These are phyloP conservation scores for Artemisiospiza belli DNA, from an alignment of 2,113 vertebrate species.

Conservation along the genomic window DNA sequence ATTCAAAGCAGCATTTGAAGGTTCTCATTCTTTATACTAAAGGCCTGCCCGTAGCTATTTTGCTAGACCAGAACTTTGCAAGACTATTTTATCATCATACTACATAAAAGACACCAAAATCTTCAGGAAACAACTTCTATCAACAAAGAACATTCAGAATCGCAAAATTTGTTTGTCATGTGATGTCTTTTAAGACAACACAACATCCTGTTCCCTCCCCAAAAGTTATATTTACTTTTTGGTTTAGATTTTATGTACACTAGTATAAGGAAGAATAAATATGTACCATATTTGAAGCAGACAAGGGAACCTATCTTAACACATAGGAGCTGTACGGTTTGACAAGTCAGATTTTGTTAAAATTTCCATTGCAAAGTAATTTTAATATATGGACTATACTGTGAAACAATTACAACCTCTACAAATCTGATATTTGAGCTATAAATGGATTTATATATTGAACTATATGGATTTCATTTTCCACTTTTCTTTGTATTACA, in stretches of 20 bases:
- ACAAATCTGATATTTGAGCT: not conserved
- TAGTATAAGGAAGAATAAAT: not conserved
- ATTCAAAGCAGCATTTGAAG: conserved; percentile 18
- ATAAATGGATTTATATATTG: not conserved
- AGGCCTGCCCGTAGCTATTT: not conserved
- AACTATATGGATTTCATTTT: not conserved
- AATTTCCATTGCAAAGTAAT: not conserved
- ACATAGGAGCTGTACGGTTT: not conserved
- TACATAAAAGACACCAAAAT: not conserved
- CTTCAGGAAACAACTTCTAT: not conserved
- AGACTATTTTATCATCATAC: not conserved
- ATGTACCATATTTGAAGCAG: not conserved
- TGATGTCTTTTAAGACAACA: not conserved
- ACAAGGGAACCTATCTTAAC: not conserved
- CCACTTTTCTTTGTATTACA: not conserved
- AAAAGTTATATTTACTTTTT: not conserved
- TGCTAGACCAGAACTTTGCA: not conserved
- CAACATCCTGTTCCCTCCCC: not conserved
- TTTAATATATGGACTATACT: not conserved
- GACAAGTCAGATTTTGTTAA: not conserved
- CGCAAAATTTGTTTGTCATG: not conserved
- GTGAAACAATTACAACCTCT: not conserved
- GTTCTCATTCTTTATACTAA: not conserved
- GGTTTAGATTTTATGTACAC: not conserved
- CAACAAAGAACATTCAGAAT: not conserved